Evolutionary conservation across 1,140 invertebrate species (phyloP), one percentile per base, ranked within the genome.

Genomic region (Eriosoma lanigerum): DNA sequence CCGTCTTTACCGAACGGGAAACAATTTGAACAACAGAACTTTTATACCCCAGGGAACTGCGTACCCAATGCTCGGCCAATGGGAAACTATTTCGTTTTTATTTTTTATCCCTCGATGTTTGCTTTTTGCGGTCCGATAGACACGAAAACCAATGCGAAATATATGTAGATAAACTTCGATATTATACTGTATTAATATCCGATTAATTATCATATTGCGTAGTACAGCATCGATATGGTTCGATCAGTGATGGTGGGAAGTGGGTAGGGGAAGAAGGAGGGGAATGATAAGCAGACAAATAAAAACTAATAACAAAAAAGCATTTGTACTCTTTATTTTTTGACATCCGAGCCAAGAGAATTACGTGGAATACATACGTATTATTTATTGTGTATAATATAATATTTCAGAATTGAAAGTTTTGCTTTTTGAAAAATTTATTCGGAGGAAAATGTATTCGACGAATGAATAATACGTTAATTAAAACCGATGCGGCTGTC

Each of bases 1-100:
- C 56, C 56, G 56, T 78, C 56, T 78, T 62, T 48, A 78, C 56
- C 75, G 75, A 78, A 78, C 56, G 75, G 75, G 75, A 78, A 78
- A 78, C 75, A 78, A 78, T 78, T 78, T 29, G 75, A 78, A 78
- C 75, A 62, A 78, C 75, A 26, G 38, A 60, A 56, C 75, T 78
- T 78, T 78, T 78, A 78, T 48, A 60, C 75, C 56, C 75, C 75
- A 56, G 75, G 56, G 29, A 29, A 44, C 54, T 26, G 38, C 38
- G 19, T 4, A 4, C 3, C 32, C 3, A 8, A 4, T 4, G 32
- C 4, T 62, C 38, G 32, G 17, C 75, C 75, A 78, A 78, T 78
- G 54, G 75, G 54, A 46, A 62, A 62, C 32, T 10, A 19, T 58
- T 75, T 75, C 38, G 17, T 32, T n/a, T 72, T 50, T 54, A 1